These are phyloP conservation scores for Trematocara zebra DNA, from an alignment of 2,113 vertebrate genomes.

Conservation along the genomic window DNA sequence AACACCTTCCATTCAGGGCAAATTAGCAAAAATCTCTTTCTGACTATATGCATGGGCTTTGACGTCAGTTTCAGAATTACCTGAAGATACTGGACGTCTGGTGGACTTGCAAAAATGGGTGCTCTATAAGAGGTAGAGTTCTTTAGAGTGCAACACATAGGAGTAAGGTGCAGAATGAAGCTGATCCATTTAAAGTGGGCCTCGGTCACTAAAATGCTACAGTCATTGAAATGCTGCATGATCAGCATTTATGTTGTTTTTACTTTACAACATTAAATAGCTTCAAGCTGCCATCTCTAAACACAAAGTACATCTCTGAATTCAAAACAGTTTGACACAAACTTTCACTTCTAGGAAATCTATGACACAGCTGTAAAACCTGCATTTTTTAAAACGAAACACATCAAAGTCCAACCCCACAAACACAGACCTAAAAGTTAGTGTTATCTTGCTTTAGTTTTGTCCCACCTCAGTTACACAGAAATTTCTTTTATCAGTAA, in stretches of 20 bases:
- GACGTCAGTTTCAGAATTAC: not conserved
- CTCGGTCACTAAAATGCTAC: not conserved
- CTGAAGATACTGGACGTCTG: not conserved
- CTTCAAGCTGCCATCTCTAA: not conserved
- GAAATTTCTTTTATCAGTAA: conserved; percentile 38
- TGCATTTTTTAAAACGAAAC: not conserved
- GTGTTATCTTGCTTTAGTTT: conserved; percentile 4
- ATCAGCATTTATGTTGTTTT: not conserved
- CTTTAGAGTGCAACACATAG: not conserved
- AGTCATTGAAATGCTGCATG: not conserved
- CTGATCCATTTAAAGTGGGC: not conserved
- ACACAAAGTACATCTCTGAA: not conserved
- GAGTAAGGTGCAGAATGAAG: not conserved
- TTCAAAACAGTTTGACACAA: not conserved
- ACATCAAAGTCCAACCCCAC: not conserved
- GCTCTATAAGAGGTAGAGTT: not conserved
- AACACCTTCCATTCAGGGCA: not conserved
- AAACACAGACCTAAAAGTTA: not conserved
- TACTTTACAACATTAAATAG: not conserved
- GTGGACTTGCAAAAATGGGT: not conserved
- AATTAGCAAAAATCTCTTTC: not conserved
- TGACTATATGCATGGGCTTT: not conserved
- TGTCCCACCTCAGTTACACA: conserved; percentile 45
- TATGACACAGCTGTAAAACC: not conserved
- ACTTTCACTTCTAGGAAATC: not conserved